Percentiles rank a stretch among this genome's conserved stretches.
Evolutionary conservation across 2,797 vertebrate species (phyloP).

Genomic region (Gila robusta): DNA sequence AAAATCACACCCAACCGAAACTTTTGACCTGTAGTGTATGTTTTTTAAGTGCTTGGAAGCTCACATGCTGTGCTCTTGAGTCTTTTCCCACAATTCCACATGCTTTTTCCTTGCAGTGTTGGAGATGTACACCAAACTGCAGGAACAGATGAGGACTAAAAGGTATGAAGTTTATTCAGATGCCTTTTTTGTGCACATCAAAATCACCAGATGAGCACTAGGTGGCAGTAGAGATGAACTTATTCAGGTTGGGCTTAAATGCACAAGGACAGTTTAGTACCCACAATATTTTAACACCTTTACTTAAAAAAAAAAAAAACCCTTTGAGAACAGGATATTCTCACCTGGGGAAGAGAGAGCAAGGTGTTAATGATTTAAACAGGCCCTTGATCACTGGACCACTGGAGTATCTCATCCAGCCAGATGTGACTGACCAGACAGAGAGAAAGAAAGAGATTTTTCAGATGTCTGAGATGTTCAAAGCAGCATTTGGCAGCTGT

Average conservation of each 20-base stretch:
- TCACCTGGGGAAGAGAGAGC: neutral
- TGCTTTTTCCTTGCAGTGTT: conserved; percentile 80
- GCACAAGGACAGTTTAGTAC: neutral
- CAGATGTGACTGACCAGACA: conserved; percentile 12
- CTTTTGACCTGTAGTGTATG: neutral
- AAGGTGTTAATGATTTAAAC: conserved; percentile 39
- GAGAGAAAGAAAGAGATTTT: neutral
- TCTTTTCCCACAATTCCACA: neutral
- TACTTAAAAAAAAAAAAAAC: neutral
- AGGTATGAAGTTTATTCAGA: conserved; percentile 76
- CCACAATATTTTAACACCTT: conserved; percentile 4
- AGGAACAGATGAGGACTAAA: conserved; percentile 95
- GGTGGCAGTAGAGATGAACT: conserved; percentile 58
- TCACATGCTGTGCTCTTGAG: neutral
- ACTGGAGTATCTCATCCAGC: conserved; percentile 18
- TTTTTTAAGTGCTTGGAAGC: neutral
- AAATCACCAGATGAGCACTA: conserved; percentile 34
- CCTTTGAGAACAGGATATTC: neutral
- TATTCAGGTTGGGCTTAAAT: neutral
- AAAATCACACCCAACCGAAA: neutral
- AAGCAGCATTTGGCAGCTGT: conserved; percentile 40
- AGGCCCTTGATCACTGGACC: conserved; percentile 11
- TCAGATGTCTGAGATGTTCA: conserved; percentile 31
- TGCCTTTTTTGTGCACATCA: neutral
- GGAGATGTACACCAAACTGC: conserved; percentile 96